These are phyloP conservation scores for Meteorus colon DNA, from an alignment of 2,888 invertebrate species.

Conservation along the genomic window DNA sequence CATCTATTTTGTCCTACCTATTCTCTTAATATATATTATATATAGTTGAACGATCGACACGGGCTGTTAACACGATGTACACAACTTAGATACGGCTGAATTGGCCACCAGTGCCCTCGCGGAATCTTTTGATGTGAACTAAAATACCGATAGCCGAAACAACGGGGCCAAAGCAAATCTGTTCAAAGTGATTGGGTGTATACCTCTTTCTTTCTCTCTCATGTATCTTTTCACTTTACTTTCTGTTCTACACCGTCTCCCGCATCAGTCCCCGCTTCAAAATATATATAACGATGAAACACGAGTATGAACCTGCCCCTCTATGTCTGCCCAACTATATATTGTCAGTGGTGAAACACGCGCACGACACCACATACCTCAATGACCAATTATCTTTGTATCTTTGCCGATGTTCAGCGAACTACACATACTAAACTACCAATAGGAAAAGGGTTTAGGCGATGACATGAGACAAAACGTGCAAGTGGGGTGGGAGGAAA, in stretches of 20 bases:
- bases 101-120: conserved; percentile 60
- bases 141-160: conserved; percentile 72
- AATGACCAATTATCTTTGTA: conserved; percentile 72
- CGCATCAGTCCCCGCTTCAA: conserved; percentile 56
- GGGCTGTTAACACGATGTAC: conserved; percentile 42
- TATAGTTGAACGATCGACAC: conserved; percentile 23
- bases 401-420: conserved; percentile 71
- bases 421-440: conserved; percentile 66
- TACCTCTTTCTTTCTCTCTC: conserved; percentile 19
- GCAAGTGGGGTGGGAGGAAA: conserved; percentile 30
- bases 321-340: conserved; percentile 14
- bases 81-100: conserved; percentile 69
- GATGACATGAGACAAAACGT: conserved; percentile 47
- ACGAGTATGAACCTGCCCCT: conserved; percentile 28
- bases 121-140: conserved; percentile 71
- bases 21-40: conserved; percentile 21
- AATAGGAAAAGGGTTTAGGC: conserved; percentile 65
- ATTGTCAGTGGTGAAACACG: conserved; percentile 38
- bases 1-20: not conserved
- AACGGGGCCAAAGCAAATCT: conserved; percentile 71
- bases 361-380: conserved; percentile 65
- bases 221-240: not conserved
- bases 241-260: conserved; percentile 18
- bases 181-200: conserved; percentile 66
- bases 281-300: conserved; percentile 55